A percentile compares a stretch with the other conserved stretches of the same genome.
Conservation (phyloP, 1,140 invertebrate genomes). For the Plectus sambesii region DNA sequence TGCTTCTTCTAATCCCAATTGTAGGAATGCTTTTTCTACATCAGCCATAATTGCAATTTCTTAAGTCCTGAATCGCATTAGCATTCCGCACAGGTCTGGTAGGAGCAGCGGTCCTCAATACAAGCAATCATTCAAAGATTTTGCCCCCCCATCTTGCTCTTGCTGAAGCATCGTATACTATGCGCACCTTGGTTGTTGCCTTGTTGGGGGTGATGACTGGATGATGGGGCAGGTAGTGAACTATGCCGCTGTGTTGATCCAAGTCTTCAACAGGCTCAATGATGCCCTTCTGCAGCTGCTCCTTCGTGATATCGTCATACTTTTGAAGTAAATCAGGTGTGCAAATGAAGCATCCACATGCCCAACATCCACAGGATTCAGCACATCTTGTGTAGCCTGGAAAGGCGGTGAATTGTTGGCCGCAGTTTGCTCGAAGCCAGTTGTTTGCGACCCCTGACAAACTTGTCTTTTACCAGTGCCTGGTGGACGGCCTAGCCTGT, state of each 20-base stretch:
- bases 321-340: no score
- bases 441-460: no score
- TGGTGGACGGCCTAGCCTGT: no score
- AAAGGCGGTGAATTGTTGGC: no score
- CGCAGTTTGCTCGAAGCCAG: no score
- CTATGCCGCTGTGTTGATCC: neutral
- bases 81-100: conserved; percentile 16
- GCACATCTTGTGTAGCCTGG: no score
- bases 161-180: conserved; percentile 46
- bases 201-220: conserved; percentile 35
- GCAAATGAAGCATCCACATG: no score
- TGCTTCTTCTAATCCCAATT: conserved; percentile 17
- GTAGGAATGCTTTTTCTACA: conserved; percentile 24
- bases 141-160: conserved; percentile 25
- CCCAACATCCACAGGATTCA: no score
- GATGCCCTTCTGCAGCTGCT: conserved; percentile 11
- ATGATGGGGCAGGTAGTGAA: conserved; percentile 49
- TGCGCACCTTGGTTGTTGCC: conserved; percentile 38
- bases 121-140: conserved; percentile 43
- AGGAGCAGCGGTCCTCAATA: conserved; percentile 19
- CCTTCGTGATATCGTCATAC: conserved; percentile 15
- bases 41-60: conserved; percentile 15
- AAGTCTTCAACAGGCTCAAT: conserved; percentile 8
- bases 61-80: conserved; percentile 18
- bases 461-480: no score